Conservation (phyloP, 2,888 invertebrate species). For the Cecidostiba fungosa region DNA sequence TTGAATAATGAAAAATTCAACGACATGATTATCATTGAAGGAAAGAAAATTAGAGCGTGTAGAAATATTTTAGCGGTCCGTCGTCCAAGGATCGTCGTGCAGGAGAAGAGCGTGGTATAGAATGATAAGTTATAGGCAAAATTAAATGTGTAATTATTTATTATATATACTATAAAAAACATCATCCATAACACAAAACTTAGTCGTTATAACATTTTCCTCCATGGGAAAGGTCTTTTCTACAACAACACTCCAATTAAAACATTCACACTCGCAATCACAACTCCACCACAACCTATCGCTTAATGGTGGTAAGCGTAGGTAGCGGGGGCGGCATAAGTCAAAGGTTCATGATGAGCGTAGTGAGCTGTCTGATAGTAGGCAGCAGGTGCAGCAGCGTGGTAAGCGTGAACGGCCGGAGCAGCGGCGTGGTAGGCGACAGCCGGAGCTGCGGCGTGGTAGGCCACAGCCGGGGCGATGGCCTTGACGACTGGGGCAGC, state of each 20-base stretch:
- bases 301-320: neutral
- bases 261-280: neutral
- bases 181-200: neutral
- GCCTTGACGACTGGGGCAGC: slow-evolving; percentile 59
- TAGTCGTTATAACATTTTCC: neutral
- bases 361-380: neutral
- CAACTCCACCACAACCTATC: neutral
- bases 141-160: neutral
- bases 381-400: neutral
- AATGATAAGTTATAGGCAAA: too few relatives aligned
- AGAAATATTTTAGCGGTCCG: too few relatives aligned
- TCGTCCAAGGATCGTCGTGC: neutral
- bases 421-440: neutral
- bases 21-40: too few relatives aligned
- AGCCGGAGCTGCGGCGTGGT: slow-evolving; percentile 64
- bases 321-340: neutral
- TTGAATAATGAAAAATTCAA: too few relatives aligned
- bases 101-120: neutral
- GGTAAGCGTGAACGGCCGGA: neutral
- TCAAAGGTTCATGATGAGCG: slow-evolving; percentile 11
- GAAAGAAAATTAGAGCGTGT: too few relatives aligned
- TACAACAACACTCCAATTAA: neutral
- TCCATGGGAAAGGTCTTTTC: neutral
- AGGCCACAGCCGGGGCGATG: slow-evolving; percentile 77
- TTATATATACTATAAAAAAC: neutral